Evolutionary conservation across 2,888 invertebrate species (phyloP), one percentile per base, ranked within the genome.

Genomic region (Melinaea menophilus): DNA sequence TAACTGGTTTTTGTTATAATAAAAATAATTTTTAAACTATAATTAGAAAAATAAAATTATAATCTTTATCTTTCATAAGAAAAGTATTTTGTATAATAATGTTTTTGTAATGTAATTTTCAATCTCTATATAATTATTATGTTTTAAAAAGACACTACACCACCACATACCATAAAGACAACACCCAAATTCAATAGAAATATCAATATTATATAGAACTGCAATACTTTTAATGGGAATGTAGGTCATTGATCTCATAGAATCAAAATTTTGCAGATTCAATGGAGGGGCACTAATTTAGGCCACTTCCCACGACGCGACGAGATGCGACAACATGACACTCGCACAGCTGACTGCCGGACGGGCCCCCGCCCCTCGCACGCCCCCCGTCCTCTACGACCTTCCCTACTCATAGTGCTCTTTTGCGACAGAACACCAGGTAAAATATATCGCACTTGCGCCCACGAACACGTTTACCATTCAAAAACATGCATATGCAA

Each of bases 281-380:
- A 81, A 81, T 80, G 73, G 74, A 81, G 80, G 76, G 80, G 79
- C 76, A 79, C 71, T 77, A 79, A 87, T 86, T 84, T 81, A 85
- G 86, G 86, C 72, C 85, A 85, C 80, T 88, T 88, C 89, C 85
- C 85, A 88, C 85, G 80, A 75, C 79, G 74, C 79, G 72, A 69
- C 68, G 73, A 73, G 72, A 75, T 74, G 79, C 80, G 79, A 81
- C 80, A 78, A 80, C 82, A 83, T 86, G 86, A 82, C 85, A 85
- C 81, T 82, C 76, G 84, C 88, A 89, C 90, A 90, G 90, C 90
- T 90, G 90, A 90, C 90, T 89, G 86, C 76, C 84, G 81, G 81
- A 80, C 81, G 76, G 76, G 72, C 73, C 76, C 76, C 78, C 77
- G 75, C 78, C 79, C 79, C 78, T 72, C 75, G 61, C 73, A 65